Conservation (phyloP, 2,888 invertebrate genomes). For the Listrodromus nycthemerus region DNA sequence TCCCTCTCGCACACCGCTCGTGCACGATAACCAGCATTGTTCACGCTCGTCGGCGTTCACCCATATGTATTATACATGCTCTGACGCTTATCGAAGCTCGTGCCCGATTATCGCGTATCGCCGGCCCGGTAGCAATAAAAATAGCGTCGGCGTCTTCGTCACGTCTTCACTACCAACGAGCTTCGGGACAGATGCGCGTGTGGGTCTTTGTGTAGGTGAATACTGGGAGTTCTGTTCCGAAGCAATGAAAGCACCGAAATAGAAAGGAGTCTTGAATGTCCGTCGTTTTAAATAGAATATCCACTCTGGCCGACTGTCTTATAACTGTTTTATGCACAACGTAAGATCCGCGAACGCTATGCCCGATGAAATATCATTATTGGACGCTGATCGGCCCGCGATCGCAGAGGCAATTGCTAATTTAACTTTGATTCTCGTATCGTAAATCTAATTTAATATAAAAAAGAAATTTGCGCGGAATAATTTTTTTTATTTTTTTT, state of each 20-base stretch:
- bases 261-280: slow-evolving; percentile 61
- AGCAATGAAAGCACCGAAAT: slow-evolving; percentile 55
- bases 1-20: neutral
- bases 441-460: neutral
- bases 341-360: neutral
- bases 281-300: slow-evolving; percentile 58
- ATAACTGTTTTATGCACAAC: slow-evolving; percentile 20
- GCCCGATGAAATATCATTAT: slow-evolving; percentile 17
- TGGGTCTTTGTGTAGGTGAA: slow-evolving; percentile 21
- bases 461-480: neutral
- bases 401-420: neutral
- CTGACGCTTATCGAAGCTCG: slow-evolving; percentile 8
- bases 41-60: neutral
- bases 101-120: slow-evolving; percentile 27
- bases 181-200: neutral
- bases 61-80: neutral
- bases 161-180: neutral
- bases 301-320: slow-evolving; percentile 30
- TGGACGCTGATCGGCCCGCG: neutral
- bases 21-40: neutral
- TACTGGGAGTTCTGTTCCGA: slow-evolving; percentile 29
- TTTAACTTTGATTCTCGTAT: neutral
- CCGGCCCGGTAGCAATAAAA: slow-evolving; percentile 32
- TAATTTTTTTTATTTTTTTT: no score
- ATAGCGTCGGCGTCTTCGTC: slow-evolving; percentile 37